Conservation (phyloP, 2,888 invertebrate genomes). For the Clanis bilineata region DNA sequence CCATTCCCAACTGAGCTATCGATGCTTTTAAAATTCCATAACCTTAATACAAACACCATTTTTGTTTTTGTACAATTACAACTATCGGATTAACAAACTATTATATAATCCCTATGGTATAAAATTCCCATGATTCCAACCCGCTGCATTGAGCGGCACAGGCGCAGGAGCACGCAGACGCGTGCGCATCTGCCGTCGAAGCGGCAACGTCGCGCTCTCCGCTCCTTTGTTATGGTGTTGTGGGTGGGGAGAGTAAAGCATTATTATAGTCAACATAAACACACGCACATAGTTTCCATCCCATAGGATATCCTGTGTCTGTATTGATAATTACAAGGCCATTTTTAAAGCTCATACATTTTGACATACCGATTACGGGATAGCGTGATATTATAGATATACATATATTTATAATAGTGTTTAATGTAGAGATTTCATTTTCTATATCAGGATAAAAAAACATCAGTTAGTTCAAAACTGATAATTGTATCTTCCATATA, state of each 20-base stretch:
- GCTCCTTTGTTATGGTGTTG: slow-evolving; percentile 1
- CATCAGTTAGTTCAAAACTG: too few species aligned
- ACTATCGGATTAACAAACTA: background rate
- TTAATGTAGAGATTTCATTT: too few species aligned
- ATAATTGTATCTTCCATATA: too few species aligned
- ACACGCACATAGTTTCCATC: background rate
- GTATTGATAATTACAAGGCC: background rate
- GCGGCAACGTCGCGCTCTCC: slow-evolving; percentile 17
- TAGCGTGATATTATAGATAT: too few species aligned
- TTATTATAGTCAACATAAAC: background rate
- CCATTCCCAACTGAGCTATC: too few species aligned
- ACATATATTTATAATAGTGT: too few species aligned
- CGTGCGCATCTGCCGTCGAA: slow-evolving; percentile 7
- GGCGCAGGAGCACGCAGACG: background rate
- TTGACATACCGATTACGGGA: too few species aligned
- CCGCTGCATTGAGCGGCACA: background rate
- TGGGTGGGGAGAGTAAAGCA: background rate
- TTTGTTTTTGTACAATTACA: too few species aligned
- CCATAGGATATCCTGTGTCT: background rate
- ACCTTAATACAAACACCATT: too few species aligned
- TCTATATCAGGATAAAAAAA: too few species aligned
- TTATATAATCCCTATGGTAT: background rate
- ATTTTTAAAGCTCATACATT: too few species aligned
- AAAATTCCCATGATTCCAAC: background rate
- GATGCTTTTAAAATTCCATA: too few species aligned